A percentile compares a stretch with the other conserved stretches of the same genome.
Conservation (phyloP, 2,113 vertebrate genomes). For the Aegithalos caudatus region DNA sequence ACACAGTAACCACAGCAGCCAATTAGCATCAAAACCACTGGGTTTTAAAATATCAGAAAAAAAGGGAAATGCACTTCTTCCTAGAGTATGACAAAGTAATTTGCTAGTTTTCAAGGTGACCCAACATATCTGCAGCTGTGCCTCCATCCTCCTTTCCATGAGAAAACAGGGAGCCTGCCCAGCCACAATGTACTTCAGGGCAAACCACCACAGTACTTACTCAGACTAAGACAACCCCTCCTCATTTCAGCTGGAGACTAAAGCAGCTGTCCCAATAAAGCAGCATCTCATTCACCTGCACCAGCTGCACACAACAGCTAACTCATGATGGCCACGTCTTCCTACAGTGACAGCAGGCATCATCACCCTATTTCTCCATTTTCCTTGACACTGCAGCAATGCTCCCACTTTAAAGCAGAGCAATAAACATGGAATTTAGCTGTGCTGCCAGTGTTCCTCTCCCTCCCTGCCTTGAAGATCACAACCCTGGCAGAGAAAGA, state of each 20-base stretch:
- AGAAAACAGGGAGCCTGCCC: neutral
- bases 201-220: neutral
- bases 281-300: neutral
- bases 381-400: neutral
- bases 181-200: neutral
- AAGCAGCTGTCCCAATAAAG: neutral
- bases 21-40: neutral
- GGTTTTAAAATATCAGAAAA: neutral
- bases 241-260: neutral
- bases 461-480: neutral
- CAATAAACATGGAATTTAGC: neutral
- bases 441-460: neutral
- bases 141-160: neutral
- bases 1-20: neutral
- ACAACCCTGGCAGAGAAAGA: neutral
- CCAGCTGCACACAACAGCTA: neutral
- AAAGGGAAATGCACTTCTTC: neutral
- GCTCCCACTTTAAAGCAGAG: neutral
- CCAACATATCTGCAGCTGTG: neutral
- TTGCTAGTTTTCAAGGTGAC: neutral
- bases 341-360: neutral
- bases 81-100: neutral
- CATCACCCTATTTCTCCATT: neutral
- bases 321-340: neutral
- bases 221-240: neutral